Percentiles rank a stretch among this genome's conserved stretches.
These are phyloP conservation scores for Drosophila obscura DNA, from an alignment of 1,140 invertebrate genomes.

Conservation along the genomic window DNA sequence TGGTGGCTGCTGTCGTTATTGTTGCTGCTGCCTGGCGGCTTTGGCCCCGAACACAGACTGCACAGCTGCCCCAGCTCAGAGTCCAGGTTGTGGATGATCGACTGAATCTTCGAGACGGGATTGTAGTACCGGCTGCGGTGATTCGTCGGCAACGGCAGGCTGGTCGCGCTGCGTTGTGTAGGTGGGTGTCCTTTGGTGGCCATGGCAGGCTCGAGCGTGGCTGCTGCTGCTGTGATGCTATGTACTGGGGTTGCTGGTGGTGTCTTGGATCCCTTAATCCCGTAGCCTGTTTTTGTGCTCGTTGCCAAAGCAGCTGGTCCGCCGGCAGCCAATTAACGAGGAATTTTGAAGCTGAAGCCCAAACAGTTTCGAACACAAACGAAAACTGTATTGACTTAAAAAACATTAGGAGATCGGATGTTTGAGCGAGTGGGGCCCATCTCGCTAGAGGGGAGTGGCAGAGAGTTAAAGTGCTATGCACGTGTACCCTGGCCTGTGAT, in stretches of 20 bases:
- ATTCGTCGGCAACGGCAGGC: conserved; percentile 3
- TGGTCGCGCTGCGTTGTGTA: conserved; percentile 28
- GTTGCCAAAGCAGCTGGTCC: conserved; percentile 41
- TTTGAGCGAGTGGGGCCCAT: too few relatives aligned
- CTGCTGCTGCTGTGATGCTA: too few relatives aligned
- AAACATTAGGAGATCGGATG: conserved; percentile 36
- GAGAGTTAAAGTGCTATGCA: too few relatives aligned
- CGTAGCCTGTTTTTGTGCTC: conserved; percentile 9
- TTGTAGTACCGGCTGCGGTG: conserved; percentile 63
- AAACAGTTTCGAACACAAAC: conserved; percentile 60
- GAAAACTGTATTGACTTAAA: conserved; percentile 56
- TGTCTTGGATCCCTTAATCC: too few relatives aligned
- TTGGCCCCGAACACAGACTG: conserved; percentile 61
- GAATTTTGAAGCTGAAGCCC: conserved; percentile 81
- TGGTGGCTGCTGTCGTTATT: background rate
- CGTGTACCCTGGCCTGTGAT: too few relatives aligned
- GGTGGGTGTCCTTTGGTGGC: too few relatives aligned
- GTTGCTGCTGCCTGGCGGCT: conserved; percentile 18
- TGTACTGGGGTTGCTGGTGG: background rate
- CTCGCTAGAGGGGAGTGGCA: too few relatives aligned
- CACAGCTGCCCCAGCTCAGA: conserved; percentile 69
- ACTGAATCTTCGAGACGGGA: conserved; percentile 70
- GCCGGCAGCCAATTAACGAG: conserved; percentile 48
- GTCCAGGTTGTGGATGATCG: conserved; percentile 73
- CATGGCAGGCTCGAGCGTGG: too few relatives aligned